Evolutionary conservation across 2,888 invertebrate genomes (phyloP).

Genomic region (Harmothoe impar): DNA sequence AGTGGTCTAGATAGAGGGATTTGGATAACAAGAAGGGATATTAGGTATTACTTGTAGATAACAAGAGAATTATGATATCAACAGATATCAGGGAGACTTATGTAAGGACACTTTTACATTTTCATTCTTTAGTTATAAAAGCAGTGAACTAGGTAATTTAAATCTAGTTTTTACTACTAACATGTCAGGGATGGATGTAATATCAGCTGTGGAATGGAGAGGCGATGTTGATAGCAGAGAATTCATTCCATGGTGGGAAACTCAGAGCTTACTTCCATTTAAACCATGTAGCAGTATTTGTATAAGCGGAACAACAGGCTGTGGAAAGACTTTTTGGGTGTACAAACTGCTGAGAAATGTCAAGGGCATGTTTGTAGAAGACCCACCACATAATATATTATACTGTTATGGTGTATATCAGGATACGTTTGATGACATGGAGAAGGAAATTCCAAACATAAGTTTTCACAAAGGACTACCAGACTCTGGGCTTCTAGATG

Average conservation of each 20-base stretch:
- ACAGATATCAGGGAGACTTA: too few relatives aligned
- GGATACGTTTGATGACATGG: not conserved
- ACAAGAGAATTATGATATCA: too few relatives aligned
- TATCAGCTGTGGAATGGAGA: not conserved
- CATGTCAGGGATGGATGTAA: too few relatives aligned
- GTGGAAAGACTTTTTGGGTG: not conserved
- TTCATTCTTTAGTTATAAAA: too few relatives aligned
- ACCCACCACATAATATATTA: constrained; percentile 1
- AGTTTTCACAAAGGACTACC: constrained; percentile 34
- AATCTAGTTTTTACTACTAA: too few relatives aligned
- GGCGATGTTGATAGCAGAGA: not conserved
- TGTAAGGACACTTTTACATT: too few relatives aligned
- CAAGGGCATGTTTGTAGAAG: not conserved
- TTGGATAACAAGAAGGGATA: too few relatives aligned
- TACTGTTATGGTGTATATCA: constrained; percentile 28
- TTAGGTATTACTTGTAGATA: too few relatives aligned
- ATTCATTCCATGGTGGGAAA: constrained; percentile 40
- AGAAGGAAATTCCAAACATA: not conserved
- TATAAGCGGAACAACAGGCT: not conserved
- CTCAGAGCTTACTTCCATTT: constrained; percentile 4
- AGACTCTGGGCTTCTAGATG: not conserved
- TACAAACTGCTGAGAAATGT: not conserved
- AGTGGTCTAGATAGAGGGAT: too few relatives aligned
- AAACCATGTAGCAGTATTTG: not conserved
- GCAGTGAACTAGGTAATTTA: too few relatives aligned